A percentile compares a stretch with the other conserved stretches of the same genome.
These are phyloP conservation scores for Harpagus bidentatus DNA, from an alignment of 2,113 vertebrate species.

Conservation along the genomic window DNA sequence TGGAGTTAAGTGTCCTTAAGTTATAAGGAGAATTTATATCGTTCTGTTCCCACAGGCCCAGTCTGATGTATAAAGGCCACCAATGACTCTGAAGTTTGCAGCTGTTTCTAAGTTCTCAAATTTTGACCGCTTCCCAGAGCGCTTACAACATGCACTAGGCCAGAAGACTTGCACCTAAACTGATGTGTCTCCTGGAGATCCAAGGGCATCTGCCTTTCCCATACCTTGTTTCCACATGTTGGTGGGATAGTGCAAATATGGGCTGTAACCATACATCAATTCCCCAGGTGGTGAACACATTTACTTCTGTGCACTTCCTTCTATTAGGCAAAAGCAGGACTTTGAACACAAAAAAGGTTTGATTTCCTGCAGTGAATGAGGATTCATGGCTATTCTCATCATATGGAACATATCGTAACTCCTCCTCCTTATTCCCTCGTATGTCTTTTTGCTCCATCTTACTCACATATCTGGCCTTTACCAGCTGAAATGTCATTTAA, in stretches of 20 bases:
- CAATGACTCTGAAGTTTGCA: not conserved
- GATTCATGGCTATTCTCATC: not conserved
- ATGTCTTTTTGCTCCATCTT: not conserved
- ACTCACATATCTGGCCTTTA: not conserved
- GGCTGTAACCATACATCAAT: not conserved
- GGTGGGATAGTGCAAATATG: not conserved
- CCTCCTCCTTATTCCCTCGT: not conserved
- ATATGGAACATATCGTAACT: not conserved
- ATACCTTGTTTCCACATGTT: not conserved
- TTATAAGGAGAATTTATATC: not conserved
- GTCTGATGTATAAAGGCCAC: not conserved
- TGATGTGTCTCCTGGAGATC: not conserved
- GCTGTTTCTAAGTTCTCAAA: not conserved
- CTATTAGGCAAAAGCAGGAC: not conserved
- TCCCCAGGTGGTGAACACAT: not conserved
- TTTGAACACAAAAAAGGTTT: not conserved
- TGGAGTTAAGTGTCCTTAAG: too few relatives aligned
- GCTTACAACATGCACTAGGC: rapidly evolving
- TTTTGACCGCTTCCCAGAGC: not conserved
- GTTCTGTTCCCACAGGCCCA: not conserved
- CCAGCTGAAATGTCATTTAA: not conserved
- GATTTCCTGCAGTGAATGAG: not conserved
- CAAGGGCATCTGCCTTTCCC: not conserved
- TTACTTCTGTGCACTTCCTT: not conserved
- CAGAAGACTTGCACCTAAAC: not conserved